phyloP scores from a whole-genome alignment of 2,888 invertebrate species.

The Epirrita christyi region DNA sequence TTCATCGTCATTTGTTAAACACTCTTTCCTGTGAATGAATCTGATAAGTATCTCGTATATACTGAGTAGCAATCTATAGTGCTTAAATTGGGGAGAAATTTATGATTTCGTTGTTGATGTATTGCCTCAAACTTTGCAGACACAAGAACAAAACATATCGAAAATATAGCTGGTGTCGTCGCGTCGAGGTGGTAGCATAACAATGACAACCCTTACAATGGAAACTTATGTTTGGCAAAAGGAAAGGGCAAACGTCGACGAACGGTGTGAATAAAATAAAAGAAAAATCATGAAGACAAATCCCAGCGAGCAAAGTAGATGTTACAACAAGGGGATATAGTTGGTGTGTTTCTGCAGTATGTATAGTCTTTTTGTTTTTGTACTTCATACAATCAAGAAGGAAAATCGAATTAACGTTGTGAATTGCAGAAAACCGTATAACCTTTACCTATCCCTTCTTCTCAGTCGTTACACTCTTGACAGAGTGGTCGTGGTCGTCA shows the following conservation, averaged over 20 bases:
- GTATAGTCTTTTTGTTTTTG: slow-evolving; percentile 3
- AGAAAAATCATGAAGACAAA: slow-evolving; percentile 60
- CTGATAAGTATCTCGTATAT: too few relatives aligned
- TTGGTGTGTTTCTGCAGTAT: neutral
- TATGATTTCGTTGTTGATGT: neutral
- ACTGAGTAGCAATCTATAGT: neutral
- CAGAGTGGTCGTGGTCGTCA: too few relatives aligned
- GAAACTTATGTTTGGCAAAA: slow-evolving; percentile 70
- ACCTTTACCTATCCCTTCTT: too few relatives aligned
- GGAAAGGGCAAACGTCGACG: slow-evolving; percentile 56
- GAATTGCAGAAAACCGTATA: too few relatives aligned
- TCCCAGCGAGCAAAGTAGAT: slow-evolving; percentile 47
- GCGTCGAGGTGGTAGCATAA: slow-evolving; percentile 59
- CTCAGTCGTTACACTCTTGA: too few relatives aligned
- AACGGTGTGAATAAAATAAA: slow-evolving; percentile 69
- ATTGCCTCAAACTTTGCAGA: neutral
- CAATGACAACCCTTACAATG: slow-evolving; percentile 69
- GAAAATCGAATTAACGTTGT: too few relatives aligned
- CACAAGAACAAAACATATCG: slow-evolving; percentile 40
- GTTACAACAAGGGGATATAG: slow-evolving; percentile 22
- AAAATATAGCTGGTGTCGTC: slow-evolving; percentile 51
- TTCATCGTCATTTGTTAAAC: slow-evolving; percentile 38
- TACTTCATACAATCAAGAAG: too few relatives aligned
- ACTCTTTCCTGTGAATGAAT: slow-evolving; percentile 37
- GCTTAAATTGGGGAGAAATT: slow-evolving; percentile 6